Evolutionary conservation across 2,113 vertebrate genomes (phyloP), one percentile per base, ranked within the genome.

Genomic region (Hippocampus mohnikei): DNA sequence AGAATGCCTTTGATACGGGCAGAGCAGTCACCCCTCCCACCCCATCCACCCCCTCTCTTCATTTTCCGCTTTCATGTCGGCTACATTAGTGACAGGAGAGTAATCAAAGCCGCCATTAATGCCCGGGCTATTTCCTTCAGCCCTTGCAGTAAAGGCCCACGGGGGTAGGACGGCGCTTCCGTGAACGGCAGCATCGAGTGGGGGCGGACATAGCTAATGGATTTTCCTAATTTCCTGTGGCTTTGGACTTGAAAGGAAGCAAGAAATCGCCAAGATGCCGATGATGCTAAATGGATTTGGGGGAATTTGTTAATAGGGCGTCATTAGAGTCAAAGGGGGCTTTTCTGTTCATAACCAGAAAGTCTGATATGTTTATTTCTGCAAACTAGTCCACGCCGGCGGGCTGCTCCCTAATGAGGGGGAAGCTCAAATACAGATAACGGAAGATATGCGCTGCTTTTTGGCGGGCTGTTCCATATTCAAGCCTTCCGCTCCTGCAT

Each of bases 21-120:
- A 75, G 71, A 42, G 12, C 81, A 84, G 78, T 80, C 83, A 77
- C 86, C 75, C 33, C 55, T 2, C 27, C 27, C 27, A 1, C 27
- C 27, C 27, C n/a, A n/a, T n/a, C n/a, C n/a, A n/a, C n/a, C 29
- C 33, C 33, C 33, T 84, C 78, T 83, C 33, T 74, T 78, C 74
- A 65, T 78, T 80, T 87, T 81, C 8, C 73, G 84, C 84, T 90
- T 89, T 91, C 83, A 90, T 87, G 85, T 87, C 33, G 71, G 85
- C 80, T 79, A 75, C 88, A 91, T 89, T 89, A 87, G 86, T 84
- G 84, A 89, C 86, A 86, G 83, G 79, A 90, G 80, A 80, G 87
- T 88, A 88, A 88, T 91, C 88, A 90, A 88, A 89, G 87, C 85
- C 53, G 76, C 85, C 82, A 83, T 88, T 90, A 89, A 87, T 80